Percentiles rank a stretch among this genome's conserved stretches.
phyloP scores from a whole-genome alignment of 2,888 invertebrate species.

The Drosophila kanekoi region DNA sequence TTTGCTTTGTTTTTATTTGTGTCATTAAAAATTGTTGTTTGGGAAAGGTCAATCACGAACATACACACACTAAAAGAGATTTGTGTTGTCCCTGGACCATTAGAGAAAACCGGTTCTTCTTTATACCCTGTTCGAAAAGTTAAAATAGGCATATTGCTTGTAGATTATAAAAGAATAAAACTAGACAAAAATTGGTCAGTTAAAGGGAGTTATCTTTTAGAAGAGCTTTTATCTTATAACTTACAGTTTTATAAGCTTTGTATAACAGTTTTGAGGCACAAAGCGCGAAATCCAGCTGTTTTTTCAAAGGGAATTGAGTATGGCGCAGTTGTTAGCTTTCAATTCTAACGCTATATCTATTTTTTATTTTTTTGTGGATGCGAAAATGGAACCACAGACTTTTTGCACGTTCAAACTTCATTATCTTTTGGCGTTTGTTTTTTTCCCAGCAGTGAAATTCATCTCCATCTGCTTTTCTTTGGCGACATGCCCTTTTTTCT shows the following conservation, averaged over 20 bases:
- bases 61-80: slow-evolving; percentile 16
- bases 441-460: slow-evolving; percentile 24
- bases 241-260: background rate
- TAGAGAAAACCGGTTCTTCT: slow-evolving; percentile 61
- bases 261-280: no score
- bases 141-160: background rate
- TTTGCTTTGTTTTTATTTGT: slow-evolving; percentile 64
- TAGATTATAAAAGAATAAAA: no score
- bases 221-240: background rate
- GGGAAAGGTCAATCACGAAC: slow-evolving; percentile 65
- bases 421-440: slow-evolving; percentile 31
- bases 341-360: background rate
- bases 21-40: slow-evolving; percentile 63
- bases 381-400: slow-evolving; percentile 23
- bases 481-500: slow-evolving; percentile 58
- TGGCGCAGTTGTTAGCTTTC: background rate
- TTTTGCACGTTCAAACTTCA: slow-evolving; percentile 48
- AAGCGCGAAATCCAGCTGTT: background rate
- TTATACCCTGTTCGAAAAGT: background rate
- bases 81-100: slow-evolving; percentile 28
- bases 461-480: slow-evolving; percentile 41
- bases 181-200: no score
- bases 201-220: no score
- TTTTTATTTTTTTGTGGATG: slow-evolving; percentile 7
- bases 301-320: background rate